Evolutionary conservation across 2,888 invertebrate species (phyloP).

Genomic region (Cheilosia impressa): DNA sequence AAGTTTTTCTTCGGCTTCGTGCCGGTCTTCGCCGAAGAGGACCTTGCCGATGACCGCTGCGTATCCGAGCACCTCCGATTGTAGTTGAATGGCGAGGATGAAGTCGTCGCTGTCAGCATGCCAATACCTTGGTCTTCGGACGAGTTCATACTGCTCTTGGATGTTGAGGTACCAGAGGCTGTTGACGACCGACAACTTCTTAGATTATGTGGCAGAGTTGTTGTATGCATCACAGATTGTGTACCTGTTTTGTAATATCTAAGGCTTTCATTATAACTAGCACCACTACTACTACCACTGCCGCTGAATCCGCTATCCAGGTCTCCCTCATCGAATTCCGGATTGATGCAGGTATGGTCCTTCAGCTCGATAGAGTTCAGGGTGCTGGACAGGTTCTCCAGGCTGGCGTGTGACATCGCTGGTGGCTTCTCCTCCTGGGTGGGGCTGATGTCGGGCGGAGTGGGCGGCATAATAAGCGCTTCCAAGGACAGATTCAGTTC

Average conservation of each 20-base stretch:
- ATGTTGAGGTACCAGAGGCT: conserved; percentile 82
- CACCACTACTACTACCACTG: conserved; percentile 90
- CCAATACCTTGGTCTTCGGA: conserved; percentile 82
- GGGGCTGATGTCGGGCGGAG: conserved; percentile 82
- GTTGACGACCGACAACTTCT: conserved; percentile 83
- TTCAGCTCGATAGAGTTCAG: conserved; percentile 83
- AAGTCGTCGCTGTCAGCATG: conserved; percentile 78
- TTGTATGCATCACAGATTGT: conserved; percentile 77
- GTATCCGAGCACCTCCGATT: conserved; percentile 81
- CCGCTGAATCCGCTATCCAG: conserved; percentile 90
- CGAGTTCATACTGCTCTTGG: conserved; percentile 83
- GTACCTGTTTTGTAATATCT: conserved; percentile 84
- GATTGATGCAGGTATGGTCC: conserved; percentile 83
- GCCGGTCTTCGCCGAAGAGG: conserved; percentile 79
- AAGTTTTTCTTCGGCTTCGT: conserved; percentile 83
- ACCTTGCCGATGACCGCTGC: conserved; percentile 81
- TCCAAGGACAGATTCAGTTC: conserved; percentile 94
- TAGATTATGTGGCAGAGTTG: conserved; percentile 82
- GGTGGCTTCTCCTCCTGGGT: conserved; percentile 85
- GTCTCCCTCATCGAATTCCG: conserved; percentile 85
- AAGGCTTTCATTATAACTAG: conserved; percentile 91
- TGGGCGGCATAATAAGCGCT: conserved; percentile 94
- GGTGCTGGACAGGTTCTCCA: conserved; percentile 83
- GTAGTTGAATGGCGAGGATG: conserved; percentile 81
- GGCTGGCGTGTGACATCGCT: conserved; percentile 81